Evolutionary conservation across 2,113 vertebrate genomes (phyloP).

Genomic region (Microtus richardsoni): DNA sequence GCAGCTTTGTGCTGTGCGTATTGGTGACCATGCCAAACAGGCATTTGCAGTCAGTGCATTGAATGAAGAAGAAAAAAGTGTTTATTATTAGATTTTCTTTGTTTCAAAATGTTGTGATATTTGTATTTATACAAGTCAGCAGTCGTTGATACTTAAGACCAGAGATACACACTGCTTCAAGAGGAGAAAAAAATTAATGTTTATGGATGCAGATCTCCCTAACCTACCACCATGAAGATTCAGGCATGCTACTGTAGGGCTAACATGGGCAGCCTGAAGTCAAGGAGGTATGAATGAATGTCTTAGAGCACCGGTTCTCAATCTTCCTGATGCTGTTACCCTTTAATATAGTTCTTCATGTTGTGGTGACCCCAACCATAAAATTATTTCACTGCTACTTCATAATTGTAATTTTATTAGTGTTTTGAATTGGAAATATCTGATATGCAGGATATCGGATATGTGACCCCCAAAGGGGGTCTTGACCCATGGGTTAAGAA

Average conservation of each 20-base stretch:
- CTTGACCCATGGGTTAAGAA: background rate
- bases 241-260: background rate
- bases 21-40: background rate
- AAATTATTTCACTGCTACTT: background rate
- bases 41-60: conserved; percentile 13
- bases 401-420: background rate
- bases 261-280: conserved; percentile 5
- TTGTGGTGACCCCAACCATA: background rate
- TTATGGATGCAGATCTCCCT: background rate
- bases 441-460: background rate
- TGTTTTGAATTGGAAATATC: background rate
- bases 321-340: background rate
- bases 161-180: background rate
- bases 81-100: conserved; percentile 36
- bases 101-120: conserved; percentile 25
- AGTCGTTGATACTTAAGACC: background rate
- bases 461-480: background rate
- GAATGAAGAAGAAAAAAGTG: conserved; percentile 48
- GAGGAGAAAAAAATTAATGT: background rate
- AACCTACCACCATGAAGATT: background rate
- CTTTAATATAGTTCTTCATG: background rate
- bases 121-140: conserved; percentile 10
- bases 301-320: background rate
- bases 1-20: background rate
- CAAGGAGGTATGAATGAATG: background rate